Evolutionary conservation across 2,113 vertebrate species (phyloP).

Genomic region (Psittacara wagleri): DNA sequence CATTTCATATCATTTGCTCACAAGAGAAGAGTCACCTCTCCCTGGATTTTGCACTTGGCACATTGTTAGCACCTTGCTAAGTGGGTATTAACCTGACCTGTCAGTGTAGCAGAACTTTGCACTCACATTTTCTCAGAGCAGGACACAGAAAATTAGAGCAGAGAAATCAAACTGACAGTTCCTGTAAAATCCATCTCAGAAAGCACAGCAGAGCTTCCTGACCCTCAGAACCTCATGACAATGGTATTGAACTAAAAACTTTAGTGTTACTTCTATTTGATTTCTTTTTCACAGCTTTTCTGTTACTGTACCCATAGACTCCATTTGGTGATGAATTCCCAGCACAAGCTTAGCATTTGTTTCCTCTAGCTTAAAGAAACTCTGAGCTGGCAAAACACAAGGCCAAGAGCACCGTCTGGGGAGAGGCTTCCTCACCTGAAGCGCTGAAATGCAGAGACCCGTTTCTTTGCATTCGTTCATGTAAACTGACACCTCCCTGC

Average conservation of each 20-base stretch:
- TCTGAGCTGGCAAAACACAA: neutral
- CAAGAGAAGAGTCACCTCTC: neutral
- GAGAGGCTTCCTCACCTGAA: neutral
- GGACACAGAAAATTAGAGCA: neutral
- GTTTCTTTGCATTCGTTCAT: neutral
- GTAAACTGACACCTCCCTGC: neutral
- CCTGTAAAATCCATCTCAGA: neutral
- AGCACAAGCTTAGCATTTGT: neutral
- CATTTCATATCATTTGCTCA: neutral
- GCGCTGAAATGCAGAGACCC: neutral
- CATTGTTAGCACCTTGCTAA: neutral
- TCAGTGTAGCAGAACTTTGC: neutral
- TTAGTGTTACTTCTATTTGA: neutral
- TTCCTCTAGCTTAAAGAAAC: neutral
- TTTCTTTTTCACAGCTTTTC: neutral
- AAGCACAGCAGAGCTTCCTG: neutral
- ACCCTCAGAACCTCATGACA: neutral
- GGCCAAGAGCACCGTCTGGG: neutral
- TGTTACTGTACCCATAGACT: neutral
- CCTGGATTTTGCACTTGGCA: neutral
- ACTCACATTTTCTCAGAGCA: neutral
- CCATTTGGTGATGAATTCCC: neutral
- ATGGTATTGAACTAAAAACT: neutral
- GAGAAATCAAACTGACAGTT: conserved; percentile 12
- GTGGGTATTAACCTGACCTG: neutral